These are phyloP conservation scores for Epinephelus fuscoguttatus DNA, from an alignment of 2,113 vertebrate genomes.

Conservation along the genomic window DNA sequence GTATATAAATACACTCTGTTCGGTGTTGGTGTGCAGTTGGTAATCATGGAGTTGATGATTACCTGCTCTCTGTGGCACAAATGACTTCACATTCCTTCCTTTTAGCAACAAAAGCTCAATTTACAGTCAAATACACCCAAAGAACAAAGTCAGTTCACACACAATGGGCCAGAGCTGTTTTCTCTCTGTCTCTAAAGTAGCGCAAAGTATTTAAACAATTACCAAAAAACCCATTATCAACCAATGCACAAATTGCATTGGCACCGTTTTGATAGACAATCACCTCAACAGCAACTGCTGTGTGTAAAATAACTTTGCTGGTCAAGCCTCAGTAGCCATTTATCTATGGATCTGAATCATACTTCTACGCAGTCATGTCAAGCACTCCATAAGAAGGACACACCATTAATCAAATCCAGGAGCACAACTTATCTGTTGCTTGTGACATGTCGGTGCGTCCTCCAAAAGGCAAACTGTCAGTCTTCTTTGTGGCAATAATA, in stretches of 20 bases:
- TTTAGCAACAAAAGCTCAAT: neutral
- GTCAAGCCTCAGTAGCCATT: constrained; percentile 21
- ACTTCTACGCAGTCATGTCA: constrained; percentile 33
- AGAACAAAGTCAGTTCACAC: neutral
- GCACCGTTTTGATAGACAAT: neutral
- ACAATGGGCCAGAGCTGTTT: neutral
- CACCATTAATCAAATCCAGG: constrained; percentile 22
- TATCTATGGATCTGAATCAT: constrained; percentile 23
- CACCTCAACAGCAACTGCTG: neutral
- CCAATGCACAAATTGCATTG: neutral
- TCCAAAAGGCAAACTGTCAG: constrained; percentile 9
- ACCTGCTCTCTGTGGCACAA: neutral
- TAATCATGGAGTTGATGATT: neutral
- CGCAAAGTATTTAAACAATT: neutral
- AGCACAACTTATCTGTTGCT: constrained; percentile 23
- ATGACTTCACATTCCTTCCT: neutral
- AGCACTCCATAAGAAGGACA: constrained; percentile 19
- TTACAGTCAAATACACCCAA: neutral
- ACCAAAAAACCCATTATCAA: neutral
- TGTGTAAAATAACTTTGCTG: constrained; percentile 28
- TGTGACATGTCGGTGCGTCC: constrained; percentile 2
- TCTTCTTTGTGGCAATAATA: constrained; percentile 7
- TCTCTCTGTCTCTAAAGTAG: neutral
- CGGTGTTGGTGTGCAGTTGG: neutral
- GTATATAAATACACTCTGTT: neutral